phyloP scores from a whole-genome alignment of 2,888 invertebrate genomes.

The Prenolepis imparis region DNA sequence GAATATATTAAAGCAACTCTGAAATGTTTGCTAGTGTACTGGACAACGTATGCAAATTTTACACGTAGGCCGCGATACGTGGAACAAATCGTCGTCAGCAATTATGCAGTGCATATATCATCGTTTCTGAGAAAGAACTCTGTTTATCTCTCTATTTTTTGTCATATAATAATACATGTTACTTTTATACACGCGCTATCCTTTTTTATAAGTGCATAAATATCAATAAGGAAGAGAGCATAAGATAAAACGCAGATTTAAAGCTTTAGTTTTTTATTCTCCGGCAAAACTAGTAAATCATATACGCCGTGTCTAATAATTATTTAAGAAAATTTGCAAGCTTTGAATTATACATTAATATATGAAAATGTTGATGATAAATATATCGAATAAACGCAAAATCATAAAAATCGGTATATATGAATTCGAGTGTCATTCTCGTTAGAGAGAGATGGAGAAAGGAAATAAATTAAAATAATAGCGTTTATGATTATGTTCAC shows the following conservation, averaged over 20 bases:
- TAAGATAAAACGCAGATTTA: constrained; percentile 13
- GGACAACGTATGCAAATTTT: constrained; percentile 23
- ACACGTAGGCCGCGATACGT: constrained; percentile 2
- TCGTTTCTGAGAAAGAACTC: neutral
- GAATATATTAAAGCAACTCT: neutral
- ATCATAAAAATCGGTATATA: constrained; percentile 10
- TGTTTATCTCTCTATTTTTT: neutral
- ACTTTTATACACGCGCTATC: neutral
- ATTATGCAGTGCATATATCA: constrained; percentile 17
- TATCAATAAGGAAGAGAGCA: constrained; percentile 6
- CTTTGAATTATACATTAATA: neutral
- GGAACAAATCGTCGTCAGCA: constrained; percentile 28
- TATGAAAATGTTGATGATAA: neutral
- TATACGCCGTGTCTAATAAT: neutral
- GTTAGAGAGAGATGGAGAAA: neutral
- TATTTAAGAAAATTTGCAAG: neutral
- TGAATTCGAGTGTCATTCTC: neutral
- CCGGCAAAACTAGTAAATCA: neutral
- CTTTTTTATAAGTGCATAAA: constrained; percentile 5
- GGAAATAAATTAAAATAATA: constrained; percentile 11
- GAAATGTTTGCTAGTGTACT: constrained; percentile 9
- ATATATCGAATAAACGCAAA: neutral
- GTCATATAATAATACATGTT: constrained; percentile 9
- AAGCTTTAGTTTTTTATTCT: neutral
- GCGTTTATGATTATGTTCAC: neutral